phyloP scores from a whole-genome alignment of 92 coral and sea anemone species.

The Umimayanthus kanabou region DNA sequence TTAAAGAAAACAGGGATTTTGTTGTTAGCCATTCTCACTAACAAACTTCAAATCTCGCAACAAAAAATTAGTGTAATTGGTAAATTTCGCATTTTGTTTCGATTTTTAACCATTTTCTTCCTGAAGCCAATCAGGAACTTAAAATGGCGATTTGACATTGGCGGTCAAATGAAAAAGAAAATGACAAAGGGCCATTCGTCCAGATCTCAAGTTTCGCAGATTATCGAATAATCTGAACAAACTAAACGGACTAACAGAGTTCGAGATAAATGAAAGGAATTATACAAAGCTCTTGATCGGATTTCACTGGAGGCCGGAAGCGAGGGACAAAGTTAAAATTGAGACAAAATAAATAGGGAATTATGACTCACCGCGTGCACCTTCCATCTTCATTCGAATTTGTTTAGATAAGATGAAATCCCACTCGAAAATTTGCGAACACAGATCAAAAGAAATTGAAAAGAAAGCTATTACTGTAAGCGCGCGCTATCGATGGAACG shows the following conservation, averaged over 20 bases:
- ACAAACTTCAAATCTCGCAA: conserved; percentile 36
- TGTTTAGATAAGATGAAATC: conserved; percentile 61
- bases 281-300: conserved; percentile 40
- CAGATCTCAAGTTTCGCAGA: conserved; percentile 40
- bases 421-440: conserved; percentile 35
- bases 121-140: neutral
- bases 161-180: neutral
- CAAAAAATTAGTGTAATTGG: conserved; percentile 36
- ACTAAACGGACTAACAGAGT: conserved; percentile 32
- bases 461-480: neutral
- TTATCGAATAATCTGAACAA: conserved; percentile 32
- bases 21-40: conserved; percentile 26
- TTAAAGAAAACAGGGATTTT: conserved; percentile 55
- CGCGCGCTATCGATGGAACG: neutral
- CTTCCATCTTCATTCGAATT: conserved; percentile 46
- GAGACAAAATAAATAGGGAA: conserved; percentile 53
- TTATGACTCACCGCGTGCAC: conserved; percentile 40
- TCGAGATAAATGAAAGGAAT: conserved; percentile 35
- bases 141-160: neutral
- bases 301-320: conserved; percentile 43
- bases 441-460: conserved; percentile 35
- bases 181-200: neutral
- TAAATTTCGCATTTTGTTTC: conserved; percentile 14
- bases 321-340: conserved; percentile 32
- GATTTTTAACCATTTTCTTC: conserved; percentile 15